These are phyloP conservation scores for Solenopsis fugax DNA, from an alignment of 1,140 invertebrate genomes.

Conservation along the genomic window DNA sequence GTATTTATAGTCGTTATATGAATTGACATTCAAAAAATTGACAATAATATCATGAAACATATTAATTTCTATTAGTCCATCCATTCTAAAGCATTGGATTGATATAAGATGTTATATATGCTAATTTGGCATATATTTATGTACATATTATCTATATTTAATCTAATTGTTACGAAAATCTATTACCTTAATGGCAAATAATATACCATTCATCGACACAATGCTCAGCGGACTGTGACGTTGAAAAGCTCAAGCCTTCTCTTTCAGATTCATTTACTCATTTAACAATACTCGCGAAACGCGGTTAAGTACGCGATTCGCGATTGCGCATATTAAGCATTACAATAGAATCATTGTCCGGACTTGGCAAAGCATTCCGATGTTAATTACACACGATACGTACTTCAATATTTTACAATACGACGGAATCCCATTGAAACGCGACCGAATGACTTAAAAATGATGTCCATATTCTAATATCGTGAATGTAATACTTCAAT, in stretches of 20 bases:
- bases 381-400: not conserved
- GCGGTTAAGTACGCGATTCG: not conserved
- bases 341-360: not conserved
- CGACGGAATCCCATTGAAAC: not conserved
- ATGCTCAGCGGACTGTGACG: not conserved
- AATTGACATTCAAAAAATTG: constrained; percentile 3
- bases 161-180: not conserved
- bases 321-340: not conserved
- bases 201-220: not conserved
- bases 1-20: constrained; percentile 6
- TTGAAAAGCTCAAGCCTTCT: not conserved
- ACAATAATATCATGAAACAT: not conserved
- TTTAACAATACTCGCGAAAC: not conserved
- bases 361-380: not conserved
- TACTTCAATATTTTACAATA: not conserved
- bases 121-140: too few relatives aligned
- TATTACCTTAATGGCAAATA: not conserved
- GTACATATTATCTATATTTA: not conserved
- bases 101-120: not conserved
- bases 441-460: not conserved
- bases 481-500: not conserved
- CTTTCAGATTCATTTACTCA: not conserved
- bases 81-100: not conserved
- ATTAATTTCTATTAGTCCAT: not conserved
- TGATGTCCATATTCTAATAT: not conserved